Conservation (phyloP, 2,113 vertebrate genomes). For the Gobiocypris rarus region DNA sequence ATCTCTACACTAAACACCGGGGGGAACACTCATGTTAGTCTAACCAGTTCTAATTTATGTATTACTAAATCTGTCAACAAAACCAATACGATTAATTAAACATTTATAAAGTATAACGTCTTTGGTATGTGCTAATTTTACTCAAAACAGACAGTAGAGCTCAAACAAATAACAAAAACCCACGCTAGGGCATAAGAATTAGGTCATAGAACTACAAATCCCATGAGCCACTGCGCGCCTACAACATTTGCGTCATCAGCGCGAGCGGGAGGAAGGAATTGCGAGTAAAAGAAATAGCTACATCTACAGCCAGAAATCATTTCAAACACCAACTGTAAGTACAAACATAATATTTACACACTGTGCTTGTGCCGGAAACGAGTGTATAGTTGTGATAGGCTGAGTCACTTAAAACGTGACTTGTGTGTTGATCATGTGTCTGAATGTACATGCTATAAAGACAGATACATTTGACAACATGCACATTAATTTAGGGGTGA, state of each 20-base stretch:
- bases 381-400: background rate
- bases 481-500: background rate
- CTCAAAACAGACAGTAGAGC: background rate
- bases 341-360: background rate
- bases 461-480: background rate
- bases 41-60: too few species aligned
- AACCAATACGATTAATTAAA: too few species aligned
- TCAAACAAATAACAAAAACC: background rate
- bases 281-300: background rate
- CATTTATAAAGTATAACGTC: too few species aligned
- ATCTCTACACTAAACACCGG: background rate
- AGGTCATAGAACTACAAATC: constrained; percentile 65
- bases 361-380: too few species aligned
- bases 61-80: background rate
- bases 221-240: constrained; percentile 37
- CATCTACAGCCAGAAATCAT: background rate
- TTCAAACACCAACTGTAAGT: background rate
- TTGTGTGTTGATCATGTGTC: background rate
- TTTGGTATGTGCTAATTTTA: background rate
- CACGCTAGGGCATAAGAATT: too few species aligned
- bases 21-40: background rate
- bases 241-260: constrained; percentile 43
- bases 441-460: background rate
- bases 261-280: constrained; percentile 68
- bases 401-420: background rate